Conservation (phyloP, 2,113 vertebrate genomes). For the Candoia aspera region DNA sequence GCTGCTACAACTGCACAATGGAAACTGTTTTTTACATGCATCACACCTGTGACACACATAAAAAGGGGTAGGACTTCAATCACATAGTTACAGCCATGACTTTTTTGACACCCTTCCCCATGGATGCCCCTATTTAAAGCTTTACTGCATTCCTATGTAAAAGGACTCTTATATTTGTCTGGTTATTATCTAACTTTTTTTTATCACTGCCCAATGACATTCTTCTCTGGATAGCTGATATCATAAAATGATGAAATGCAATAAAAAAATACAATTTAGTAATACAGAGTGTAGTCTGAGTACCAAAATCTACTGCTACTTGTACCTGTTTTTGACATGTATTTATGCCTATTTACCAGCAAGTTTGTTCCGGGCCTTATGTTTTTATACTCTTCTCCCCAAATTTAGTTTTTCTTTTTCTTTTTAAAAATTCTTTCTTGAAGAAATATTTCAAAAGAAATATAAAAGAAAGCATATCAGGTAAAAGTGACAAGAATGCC, state of each 20-base stretch:
- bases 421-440: neutral
- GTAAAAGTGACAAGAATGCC: neutral
- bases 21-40: too few species aligned
- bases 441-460: neutral
- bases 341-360: neutral
- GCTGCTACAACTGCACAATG: too few species aligned
- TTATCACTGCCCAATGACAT: neutral
- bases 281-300: neutral
- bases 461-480: neutral
- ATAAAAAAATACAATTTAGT: neutral
- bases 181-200: neutral
- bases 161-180: neutral
- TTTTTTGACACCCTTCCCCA: too few species aligned
- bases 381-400: neutral
- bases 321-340: neutral
- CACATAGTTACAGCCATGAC: too few species aligned
- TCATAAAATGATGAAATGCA: neutral
- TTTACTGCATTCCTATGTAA: too few species aligned
- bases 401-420: neutral
- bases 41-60: too few species aligned
- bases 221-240: neutral
- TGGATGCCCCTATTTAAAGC: too few species aligned
- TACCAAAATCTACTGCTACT: neutral
- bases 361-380: neutral
- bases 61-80: too few species aligned